Evolutionary conservation across 2,888 invertebrate species (phyloP).

Genomic region (Argyresthia goedartella): DNA sequence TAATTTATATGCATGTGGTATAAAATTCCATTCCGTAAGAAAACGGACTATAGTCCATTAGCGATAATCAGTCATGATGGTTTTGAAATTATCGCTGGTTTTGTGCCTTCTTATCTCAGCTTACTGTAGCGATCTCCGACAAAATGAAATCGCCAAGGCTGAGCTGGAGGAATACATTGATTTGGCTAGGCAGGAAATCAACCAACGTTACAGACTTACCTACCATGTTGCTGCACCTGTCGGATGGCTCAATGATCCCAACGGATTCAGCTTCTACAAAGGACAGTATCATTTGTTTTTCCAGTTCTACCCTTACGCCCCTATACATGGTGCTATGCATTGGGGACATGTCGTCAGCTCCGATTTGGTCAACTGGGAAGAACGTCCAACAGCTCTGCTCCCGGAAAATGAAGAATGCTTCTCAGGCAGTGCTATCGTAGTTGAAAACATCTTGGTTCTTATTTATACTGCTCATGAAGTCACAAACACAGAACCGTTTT

Average conservation of each 20-base stretch:
- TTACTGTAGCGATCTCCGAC: no score
- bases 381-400: slow-evolving; percentile 55
- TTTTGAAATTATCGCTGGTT: background rate
- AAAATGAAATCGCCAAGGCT: slow-evolving; percentile 14
- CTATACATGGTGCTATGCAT: slow-evolving; percentile 60
- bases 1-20: no score
- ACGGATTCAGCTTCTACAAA: slow-evolving; percentile 62
- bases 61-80: no score
- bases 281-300: slow-evolving; percentile 67
- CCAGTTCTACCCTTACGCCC: slow-evolving; percentile 62
- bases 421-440: slow-evolving; percentile 55
- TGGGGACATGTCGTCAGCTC: slow-evolving; percentile 64
- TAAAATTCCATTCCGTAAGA: no score
- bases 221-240: slow-evolving; percentile 54
- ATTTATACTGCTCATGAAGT: slow-evolving; percentile 48
- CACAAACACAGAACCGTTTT: slow-evolving; percentile 31
- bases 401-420: slow-evolving; percentile 57
- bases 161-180: slow-evolving; percentile 43
- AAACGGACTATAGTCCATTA: no score
- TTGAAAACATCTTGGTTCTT: slow-evolving; percentile 37
- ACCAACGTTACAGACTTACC: slow-evolving; percentile 40
- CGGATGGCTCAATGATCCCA: slow-evolving; percentile 72
- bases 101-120: background rate
- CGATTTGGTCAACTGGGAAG: slow-evolving; percentile 61
- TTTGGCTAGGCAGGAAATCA: slow-evolving; percentile 34